Evolutionary conservation across 2,797 vertebrate genomes (phyloP).

Genomic region (Sphaeramia orbicularis): DNA sequence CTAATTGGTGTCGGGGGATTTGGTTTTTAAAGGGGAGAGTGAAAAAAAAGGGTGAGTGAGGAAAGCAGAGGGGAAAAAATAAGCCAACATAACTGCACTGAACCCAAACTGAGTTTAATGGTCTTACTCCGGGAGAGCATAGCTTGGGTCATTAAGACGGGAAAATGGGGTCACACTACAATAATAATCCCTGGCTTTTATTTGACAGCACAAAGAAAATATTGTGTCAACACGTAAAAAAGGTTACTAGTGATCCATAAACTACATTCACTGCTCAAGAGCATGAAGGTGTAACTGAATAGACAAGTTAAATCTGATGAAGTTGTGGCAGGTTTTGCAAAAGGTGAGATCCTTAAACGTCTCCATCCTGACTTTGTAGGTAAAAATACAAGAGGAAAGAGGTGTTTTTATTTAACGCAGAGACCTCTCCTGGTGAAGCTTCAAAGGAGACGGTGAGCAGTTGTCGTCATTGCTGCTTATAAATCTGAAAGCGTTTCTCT

Average conservation of each 20-base stretch:
- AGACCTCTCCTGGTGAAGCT: slow-evolving; percentile 38
- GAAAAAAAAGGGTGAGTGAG: slow-evolving; percentile 49
- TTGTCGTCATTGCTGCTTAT: slow-evolving; percentile 65
- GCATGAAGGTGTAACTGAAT: slow-evolving; percentile 27
- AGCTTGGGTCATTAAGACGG: slow-evolving; percentile 77
- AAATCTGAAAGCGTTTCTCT: slow-evolving; percentile 71
- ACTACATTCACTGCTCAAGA: slow-evolving; percentile 58
- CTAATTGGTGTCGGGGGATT: slow-evolving; percentile 84
- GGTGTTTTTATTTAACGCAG: slow-evolving; percentile 8
- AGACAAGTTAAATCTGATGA: slow-evolving; percentile 44
- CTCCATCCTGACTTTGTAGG: slow-evolving; percentile 31
- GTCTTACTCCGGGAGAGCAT: slow-evolving; percentile 65
- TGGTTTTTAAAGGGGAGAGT: slow-evolving; percentile 65
- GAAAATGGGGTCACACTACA: slow-evolving; percentile 76
- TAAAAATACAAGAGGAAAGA: slow-evolving; percentile 16
- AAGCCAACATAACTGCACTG: slow-evolving; percentile 71
- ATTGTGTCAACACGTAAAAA: slow-evolving; percentile 80
- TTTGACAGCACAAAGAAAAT: slow-evolving; percentile 84
- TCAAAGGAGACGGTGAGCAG: slow-evolving; percentile 56
- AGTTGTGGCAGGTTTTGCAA: slow-evolving; percentile 33
- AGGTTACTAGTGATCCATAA: slow-evolving; percentile 76
- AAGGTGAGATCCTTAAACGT: slow-evolving; percentile 36
- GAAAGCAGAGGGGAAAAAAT: slow-evolving; percentile 45
- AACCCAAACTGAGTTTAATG: slow-evolving; percentile 78
- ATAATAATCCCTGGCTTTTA: slow-evolving; percentile 82